A percentile compares a stretch with the other conserved stretches of the same genome.
Evolutionary conservation across 2,888 invertebrate genomes (phyloP).

Genomic region (Ophion slaviceki): DNA sequence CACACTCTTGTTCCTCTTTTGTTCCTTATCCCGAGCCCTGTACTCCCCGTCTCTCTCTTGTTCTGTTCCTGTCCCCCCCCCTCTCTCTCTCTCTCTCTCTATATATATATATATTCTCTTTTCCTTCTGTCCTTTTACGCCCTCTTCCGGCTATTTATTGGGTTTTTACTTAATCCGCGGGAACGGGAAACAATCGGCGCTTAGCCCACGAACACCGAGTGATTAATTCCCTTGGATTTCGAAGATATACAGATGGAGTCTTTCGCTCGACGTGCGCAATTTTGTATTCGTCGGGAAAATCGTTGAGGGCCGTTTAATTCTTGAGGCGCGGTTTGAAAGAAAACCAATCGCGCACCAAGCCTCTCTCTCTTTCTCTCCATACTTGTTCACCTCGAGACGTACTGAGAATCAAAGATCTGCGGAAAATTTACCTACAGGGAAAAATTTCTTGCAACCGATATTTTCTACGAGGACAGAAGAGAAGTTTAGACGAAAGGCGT

Average conservation of each 20-base stretch:
- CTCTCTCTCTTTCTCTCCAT: too few species aligned
- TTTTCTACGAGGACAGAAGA: too few species aligned
- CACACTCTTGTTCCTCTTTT: slow-evolving; percentile 50
- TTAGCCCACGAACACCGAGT: slow-evolving; percentile 64
- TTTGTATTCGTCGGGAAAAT: background rate
- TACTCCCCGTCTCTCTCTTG: background rate
- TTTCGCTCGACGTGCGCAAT: background rate
- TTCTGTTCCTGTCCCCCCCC: slow-evolving; percentile 20
- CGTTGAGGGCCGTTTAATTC: background rate
- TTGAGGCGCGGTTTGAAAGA: background rate
- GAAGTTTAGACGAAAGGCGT: background rate
- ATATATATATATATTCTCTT: background rate
- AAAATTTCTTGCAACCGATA: too few species aligned
- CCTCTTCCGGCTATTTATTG: slow-evolving; percentile 81
- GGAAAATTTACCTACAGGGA: too few species aligned
- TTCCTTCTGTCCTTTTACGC: slow-evolving; percentile 54
- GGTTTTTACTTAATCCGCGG: slow-evolving; percentile 79
- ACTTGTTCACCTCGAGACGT: too few species aligned
- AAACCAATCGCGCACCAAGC: background rate
- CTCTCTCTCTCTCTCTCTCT: slow-evolving; percentile 11
- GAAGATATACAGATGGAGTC: background rate
- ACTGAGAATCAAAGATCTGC: too few species aligned
- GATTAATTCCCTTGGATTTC: slow-evolving; percentile 58
- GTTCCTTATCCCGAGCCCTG: slow-evolving; percentile 22
- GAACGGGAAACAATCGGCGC: slow-evolving; percentile 78